Evolutionary conservation across 1,140 invertebrate genomes (phyloP), one percentile per base, ranked within the genome.

Genomic region (Drosophila oshimai): DNA sequence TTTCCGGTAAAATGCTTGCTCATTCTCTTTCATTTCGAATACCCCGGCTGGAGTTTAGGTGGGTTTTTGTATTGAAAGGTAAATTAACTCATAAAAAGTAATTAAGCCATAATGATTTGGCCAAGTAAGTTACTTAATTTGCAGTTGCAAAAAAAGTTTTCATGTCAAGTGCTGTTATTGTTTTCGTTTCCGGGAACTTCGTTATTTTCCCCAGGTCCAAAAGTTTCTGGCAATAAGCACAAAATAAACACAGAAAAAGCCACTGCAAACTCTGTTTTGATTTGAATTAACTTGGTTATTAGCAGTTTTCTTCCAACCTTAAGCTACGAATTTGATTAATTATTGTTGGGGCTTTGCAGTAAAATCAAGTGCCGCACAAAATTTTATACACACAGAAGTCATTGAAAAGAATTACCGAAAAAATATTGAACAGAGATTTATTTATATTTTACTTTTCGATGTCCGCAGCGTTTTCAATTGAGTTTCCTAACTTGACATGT

Each of bases 41-140:
- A 53, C 20, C 22, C 36, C 10, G 33, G 29, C 50, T 65, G 33
- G 44, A 58, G 20, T 46, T 44, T 53, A 33, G n/a, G n/a, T n/a
- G n/a, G n/a, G n/a, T n/a, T n/a, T 69, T 68, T 44, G 69, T 72
- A 84, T 86, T 86, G 80, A 77, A n/a, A n/a, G n/a, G n/a, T n/a
- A n/a, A n/a, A n/a, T n/a, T n/a, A n/a, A n/a, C 81, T 87, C 81
- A 87, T 87, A 87, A 87, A 87, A 87, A 87, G 81, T 87, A 87
- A 87, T 87, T 87, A 87, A 68, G 81, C 60, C 81, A 77, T 87
- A 87, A 87, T 87, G 81, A 76, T 81, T 87, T 81, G 72, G 73
- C 54, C 75, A 68, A 86, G 81, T 86, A 87, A 87, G 81, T 87
- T 87, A 87, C 81, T 87, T 87, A 79, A 87, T 87, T 87, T 87